phyloP scores from a whole-genome alignment of 2,888 invertebrate genomes.

The Lepidochitona cinerea region DNA sequence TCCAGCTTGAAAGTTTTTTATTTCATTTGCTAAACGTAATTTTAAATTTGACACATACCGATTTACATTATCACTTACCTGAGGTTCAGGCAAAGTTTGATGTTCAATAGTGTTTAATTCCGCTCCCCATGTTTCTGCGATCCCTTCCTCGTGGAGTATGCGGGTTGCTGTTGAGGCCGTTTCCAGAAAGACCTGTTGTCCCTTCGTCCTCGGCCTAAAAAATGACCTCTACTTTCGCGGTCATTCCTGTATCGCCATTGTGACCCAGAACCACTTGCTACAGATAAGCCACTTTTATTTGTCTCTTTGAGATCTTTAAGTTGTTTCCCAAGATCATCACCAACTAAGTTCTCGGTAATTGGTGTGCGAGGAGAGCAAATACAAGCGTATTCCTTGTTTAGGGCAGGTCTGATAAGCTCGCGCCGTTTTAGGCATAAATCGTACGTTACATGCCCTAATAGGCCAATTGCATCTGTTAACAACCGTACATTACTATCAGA shows the following conservation, averaged over 20 bases:
- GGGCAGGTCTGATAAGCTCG: neutral
- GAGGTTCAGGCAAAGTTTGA: neutral
- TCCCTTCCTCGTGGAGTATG: neutral
- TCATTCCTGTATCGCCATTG: neutral
- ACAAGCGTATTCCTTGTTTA: neutral
- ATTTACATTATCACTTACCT: neutral
- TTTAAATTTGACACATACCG: neutral
- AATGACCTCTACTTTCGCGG: neutral
- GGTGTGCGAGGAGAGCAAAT: neutral
- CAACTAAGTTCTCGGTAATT: neutral
- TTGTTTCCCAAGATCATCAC: neutral
- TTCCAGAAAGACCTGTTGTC: neutral
- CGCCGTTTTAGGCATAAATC: constrained; percentile 4
- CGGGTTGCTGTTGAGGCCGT: no score
- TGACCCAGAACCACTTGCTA: no score
- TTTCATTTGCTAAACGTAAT: neutral
- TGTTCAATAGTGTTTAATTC: neutral
- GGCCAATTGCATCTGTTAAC: constrained; percentile 1
- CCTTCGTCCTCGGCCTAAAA: neutral
- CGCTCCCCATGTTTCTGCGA: neutral
- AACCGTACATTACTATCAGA: no score
- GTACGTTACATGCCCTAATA: neutral
- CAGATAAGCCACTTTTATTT: neutral
- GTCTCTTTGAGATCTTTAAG: neutral
- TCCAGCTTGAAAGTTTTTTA: neutral